Conservation (phyloP, 92 coral and sea anemone genomes). For the Palythoa grandiflora region DNA sequence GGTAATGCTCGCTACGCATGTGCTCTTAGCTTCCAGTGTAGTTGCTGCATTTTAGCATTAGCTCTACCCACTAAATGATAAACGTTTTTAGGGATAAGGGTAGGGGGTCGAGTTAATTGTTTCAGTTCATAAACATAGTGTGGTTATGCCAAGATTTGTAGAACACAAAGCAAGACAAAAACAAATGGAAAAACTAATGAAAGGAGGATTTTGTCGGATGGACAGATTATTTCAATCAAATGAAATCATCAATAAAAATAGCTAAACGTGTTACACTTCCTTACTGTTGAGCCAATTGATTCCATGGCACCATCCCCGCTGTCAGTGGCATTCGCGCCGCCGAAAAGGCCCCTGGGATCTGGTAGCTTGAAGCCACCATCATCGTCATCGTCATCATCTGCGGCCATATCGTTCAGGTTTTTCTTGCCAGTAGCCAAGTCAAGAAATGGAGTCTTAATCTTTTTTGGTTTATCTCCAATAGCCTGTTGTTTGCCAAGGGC, state of each 20-base stretch:
- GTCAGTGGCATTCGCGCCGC: constrained; percentile 82
- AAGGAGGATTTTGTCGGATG: neutral
- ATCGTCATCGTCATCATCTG: constrained; percentile 74
- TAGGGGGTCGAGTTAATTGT: too few relatives aligned
- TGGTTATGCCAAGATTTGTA: neutral
- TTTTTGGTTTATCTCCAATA: constrained; percentile 88
- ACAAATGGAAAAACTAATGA: neutral
- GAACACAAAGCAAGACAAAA: neutral
- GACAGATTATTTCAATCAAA: too few relatives aligned
- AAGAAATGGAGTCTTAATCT: constrained; percentile 79
- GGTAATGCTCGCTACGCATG: too few relatives aligned
- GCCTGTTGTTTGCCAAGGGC: constrained; percentile 86
- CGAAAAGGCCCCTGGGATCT: constrained; percentile 82
- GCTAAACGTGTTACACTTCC: neutral
- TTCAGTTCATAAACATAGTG: too few relatives aligned
- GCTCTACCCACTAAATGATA: too few relatives aligned
- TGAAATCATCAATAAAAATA: too few relatives aligned
- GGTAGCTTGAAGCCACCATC: constrained; percentile 84
- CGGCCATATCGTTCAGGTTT: constrained; percentile 73
- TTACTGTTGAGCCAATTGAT: constrained; percentile 90
- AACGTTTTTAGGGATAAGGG: too few relatives aligned
- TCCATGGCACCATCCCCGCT: constrained; percentile 86
- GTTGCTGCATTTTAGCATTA: too few relatives aligned
- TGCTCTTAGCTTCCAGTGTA: too few relatives aligned
- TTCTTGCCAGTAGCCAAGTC: constrained; percentile 82